Base-by-base conservation (phyloP, 1,140 invertebrate genomes). In the Hylyphantes graminicola region DNA sequence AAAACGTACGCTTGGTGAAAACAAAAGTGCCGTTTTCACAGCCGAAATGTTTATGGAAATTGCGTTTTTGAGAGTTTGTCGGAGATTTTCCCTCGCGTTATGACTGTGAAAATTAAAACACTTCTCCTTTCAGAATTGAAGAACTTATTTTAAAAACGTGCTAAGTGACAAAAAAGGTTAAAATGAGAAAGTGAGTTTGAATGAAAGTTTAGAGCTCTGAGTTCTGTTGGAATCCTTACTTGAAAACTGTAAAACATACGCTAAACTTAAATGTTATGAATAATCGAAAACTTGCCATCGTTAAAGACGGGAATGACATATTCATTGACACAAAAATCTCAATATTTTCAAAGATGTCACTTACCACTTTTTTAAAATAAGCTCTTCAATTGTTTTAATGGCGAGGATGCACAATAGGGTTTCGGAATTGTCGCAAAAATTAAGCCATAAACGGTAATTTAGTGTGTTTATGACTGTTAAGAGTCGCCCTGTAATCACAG, bases 11-110 rank as follows among this genome's bases (percentile, higher is more conserved):
- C 50, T 67, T 65, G 21, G 70, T 50, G 77, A 35, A 35, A 68
- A 80, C 77, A 80, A 80, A 80, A 80, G 65, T 67, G 10, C 35
- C 77, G 70, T 80, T 80, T 80, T 15, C 65, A 19, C 77, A 70
- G 53, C 55, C 65, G 65, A 80, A 70, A 80, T 68, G 77, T 70
- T 80, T 80, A 80, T 80, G 77, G 65, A 68, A 70, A 80, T 35
- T 80, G 77, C 61, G 64, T 70, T 80, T 78, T 67, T 65, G 48
- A 55, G 65, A 35, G 19, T 11, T 17, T 51, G 77, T 54, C 63
- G 55, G 64, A 80, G 76, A 78, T 80, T 80, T 80, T 51, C 54
- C 50, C 64, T 80, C 55, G 50, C 61, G 65, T 80, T 70, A 78
- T 78, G 76, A 78, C 19, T 70, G 65, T 13, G 63, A 70, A 80